phyloP scores from a whole-genome alignment of 1,140 invertebrate genomes.

The Drosophila neocordata region DNA sequence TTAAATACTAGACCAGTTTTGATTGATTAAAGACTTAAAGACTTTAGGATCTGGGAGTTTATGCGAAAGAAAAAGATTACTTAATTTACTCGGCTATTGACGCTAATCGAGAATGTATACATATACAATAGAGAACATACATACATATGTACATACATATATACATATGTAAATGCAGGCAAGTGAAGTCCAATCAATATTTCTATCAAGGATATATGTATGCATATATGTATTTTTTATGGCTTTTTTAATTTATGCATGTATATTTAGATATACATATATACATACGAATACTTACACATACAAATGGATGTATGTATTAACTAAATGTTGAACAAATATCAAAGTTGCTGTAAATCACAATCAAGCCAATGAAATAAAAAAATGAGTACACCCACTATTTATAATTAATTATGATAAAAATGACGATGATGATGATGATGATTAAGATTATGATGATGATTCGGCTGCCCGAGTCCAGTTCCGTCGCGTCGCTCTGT shows the following conservation, averaged over 20 bases:
- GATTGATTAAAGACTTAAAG: no score
- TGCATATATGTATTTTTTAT: no score
- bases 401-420: slow-evolving; percentile 48
- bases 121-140: no score
- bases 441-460: background rate
- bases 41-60: no score
- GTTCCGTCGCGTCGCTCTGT: slow-evolving; percentile 44
- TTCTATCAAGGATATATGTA: no score
- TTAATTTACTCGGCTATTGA: no score
- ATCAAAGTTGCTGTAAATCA: slow-evolving; percentile 76
- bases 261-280: slow-evolving; percentile 17
- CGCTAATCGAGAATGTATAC: no score
- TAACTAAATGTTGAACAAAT: slow-evolving; percentile 73
- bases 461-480: background rate
- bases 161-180: slow-evolving; percentile 23
- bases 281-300: slow-evolving; percentile 26
- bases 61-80: no score
- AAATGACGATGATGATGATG: background rate
- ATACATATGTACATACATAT: no score
- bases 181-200: no score
- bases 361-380: slow-evolving; percentile 76
- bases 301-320: slow-evolving; percentile 7
- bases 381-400: slow-evolving; percentile 69
- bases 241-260: no score
- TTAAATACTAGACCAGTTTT: no score